A percentile compares a stretch with the other conserved stretches of the same genome.
Conservation (phyloP, 2,113 vertebrate genomes). For the Kryptolebias marmoratus region DNA sequence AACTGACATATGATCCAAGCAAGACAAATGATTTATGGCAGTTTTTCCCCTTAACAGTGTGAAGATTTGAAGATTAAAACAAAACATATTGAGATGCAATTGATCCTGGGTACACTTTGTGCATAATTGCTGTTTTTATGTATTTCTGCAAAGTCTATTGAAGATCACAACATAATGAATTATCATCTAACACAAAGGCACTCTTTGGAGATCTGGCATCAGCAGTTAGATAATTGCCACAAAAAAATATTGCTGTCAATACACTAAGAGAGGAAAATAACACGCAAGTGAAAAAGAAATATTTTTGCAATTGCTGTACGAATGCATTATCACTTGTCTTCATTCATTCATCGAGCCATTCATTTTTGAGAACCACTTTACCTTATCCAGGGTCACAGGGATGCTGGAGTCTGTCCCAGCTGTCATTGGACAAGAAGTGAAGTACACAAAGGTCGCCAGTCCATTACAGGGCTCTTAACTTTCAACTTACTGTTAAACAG, state of each 20-base stretch:
- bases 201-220: not conserved
- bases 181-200: not conserved
- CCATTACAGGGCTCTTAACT: slow-evolving; percentile 36
- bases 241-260: not conserved
- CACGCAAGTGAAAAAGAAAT: not conserved
- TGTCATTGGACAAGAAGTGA: not conserved
- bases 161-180: slow-evolving; percentile 1
- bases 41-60: slow-evolving; percentile 38
- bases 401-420: slow-evolving; percentile 20
- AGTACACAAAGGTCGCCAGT: not conserved
- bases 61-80: slow-evolving; percentile 62
- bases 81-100: slow-evolving; percentile 32
- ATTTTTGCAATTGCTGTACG: not conserved
- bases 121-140: slow-evolving; percentile 56
- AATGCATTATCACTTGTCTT: slow-evolving; percentile 12
- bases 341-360: not conserved
- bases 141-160: slow-evolving; percentile 12
- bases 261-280: not conserved
- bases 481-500: slow-evolving; percentile 63
- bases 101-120: slow-evolving; percentile 43
- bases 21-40: slow-evolving; percentile 69
- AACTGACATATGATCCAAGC: slow-evolving; percentile 75
- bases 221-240: not conserved
- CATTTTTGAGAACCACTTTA: not conserved
- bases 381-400: slow-evolving; percentile 6